Conservation (phyloP, 2,888 invertebrate species). For the Nowickia ferox region DNA sequence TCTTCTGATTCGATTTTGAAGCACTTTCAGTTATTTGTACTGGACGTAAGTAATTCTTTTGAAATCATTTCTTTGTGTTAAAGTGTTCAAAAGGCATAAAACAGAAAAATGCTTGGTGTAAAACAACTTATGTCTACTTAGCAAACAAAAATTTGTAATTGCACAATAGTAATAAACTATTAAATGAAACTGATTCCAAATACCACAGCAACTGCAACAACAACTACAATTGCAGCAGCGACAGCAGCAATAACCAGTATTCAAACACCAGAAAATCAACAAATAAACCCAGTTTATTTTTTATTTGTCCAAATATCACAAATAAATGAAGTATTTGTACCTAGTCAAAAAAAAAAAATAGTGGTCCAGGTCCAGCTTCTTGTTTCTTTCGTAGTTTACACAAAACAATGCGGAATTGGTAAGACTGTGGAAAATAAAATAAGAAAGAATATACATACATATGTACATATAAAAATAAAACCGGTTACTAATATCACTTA, state of each 20-base stretch:
- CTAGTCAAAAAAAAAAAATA: conserved; percentile 19
- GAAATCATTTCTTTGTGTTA: not conserved
- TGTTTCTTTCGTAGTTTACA: conserved; percentile 11
- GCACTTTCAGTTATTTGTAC: too few species aligned
- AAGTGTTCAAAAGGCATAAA: conserved; percentile 15
- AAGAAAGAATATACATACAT: not conserved
- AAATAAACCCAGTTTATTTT: conserved; percentile 41
- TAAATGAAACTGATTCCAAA: conserved; percentile 66
- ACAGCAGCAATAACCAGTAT: conserved; percentile 54
- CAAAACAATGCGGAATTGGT: not conserved
- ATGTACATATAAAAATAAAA: conserved; percentile 33
- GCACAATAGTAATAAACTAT: conserved; percentile 65
- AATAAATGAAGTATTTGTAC: conserved; percentile 26
- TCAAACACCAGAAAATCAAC: conserved; percentile 48
- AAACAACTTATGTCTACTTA: conserved; percentile 1
- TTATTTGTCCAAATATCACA: conserved; percentile 44
- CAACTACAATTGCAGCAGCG: too few species aligned
- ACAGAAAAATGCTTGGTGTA: conserved; percentile 5
- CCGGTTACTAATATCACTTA: conserved; percentile 67
- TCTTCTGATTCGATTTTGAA: too few species aligned
- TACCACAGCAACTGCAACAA: conserved; percentile 33
- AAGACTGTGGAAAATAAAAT: conserved; percentile 9
- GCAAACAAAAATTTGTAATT: conserved; percentile 60
- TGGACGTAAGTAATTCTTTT: too few species aligned
- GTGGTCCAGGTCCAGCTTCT: conserved; percentile 34